Evolutionary conservation across 2,113 vertebrate genomes (phyloP), one percentile per base, ranked within the genome.

Genomic region (Callorhinus ursinus): DNA sequence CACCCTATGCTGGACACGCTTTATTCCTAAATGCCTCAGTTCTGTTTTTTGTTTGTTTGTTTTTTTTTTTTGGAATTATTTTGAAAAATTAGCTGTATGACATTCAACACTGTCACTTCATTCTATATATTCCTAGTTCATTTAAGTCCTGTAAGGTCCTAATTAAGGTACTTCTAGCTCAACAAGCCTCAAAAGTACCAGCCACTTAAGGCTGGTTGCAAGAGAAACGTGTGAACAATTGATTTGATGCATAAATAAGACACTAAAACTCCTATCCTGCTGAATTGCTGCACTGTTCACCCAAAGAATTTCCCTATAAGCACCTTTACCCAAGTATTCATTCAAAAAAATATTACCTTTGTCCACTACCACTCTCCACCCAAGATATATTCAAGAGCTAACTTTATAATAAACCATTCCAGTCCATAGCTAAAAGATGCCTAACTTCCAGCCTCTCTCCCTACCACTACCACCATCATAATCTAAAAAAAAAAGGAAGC

Each of bases 1-100:
- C 14, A 26, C 24, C 13, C 2, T 19, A 0, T 77, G 39, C 3
- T 19, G 2, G 12, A 42, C 1, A 0, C 0, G 33, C 21, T 81
- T 89, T 28, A 59, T n/a, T 7, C 11, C n/a, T 61, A 22, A 86
- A 81, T 1, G 46, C 0, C 4, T 76, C 76, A 12, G 22, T 26
- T 59, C 11, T 63, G 12, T 31, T 84, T 83, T 86, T 39, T 39
- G 39, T 39, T 39, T 63, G 12, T 31, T 84, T 83, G 81, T 57
- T 33, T 2, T 33, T 2, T 22, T 7, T 36, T 36, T 36, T 36
- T 36, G 36, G 36, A 28, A 21, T 63, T 82, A 51, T 69, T 80
- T 26, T 53, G 31, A 72, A 72, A 72, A 39, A 39, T 39, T 39
- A 72, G 69, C 24, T n/a, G 0, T 77, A 13, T 51, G 14, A 2